Evolutionary conservation across 2,113 vertebrate species (phyloP), one percentile per base, ranked within the genome.

Genomic region (Eulemur rufifrons): DNA sequence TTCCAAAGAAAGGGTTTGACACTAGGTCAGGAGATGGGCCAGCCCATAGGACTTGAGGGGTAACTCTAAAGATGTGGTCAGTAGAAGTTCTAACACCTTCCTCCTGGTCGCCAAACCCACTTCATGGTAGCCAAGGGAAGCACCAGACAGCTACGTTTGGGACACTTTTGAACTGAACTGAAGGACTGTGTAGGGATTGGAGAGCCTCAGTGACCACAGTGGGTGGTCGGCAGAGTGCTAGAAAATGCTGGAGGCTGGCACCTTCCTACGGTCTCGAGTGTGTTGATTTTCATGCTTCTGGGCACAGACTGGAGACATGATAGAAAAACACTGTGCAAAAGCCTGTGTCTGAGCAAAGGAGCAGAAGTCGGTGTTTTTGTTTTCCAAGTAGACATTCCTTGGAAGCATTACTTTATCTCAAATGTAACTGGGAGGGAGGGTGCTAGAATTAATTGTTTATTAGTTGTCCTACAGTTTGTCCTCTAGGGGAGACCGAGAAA

Each of bases 201-300:
- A 80, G 59, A 0, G 17, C 6, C 34, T 85, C 9, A 0, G 13
- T 47, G 66, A 32, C 45, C 10, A 29, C 8, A 0, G 21, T 27
- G 45, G 78, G 92, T 92, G 95, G 84, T 50, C 73, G 18, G 15
- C 59, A 25, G 32, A 18, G 64, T 0, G 14, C 17, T 47, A 13
- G 61, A 32, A 63, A 11, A 61, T 4, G 11, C 9, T n/a, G 74
- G 15, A 61, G 11, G 21, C 0, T 71, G 45, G 37, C 34, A 20
- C 71, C 80, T 82, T n/a, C 37, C 73, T 84, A 21, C 20, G 1
- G 13, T n/a, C 18, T 7, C 2, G 64, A 37, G 39, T 25, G 20
- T 83, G 59, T 89, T 83, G 47, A 12, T 94, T 84, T 81, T 74
- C 68, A 71, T 45, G 56, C 29, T 92, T 83, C 61, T 80, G 86